Conservation (phyloP, 1,140 invertebrate species). For the Pararge aegeria region DNA sequence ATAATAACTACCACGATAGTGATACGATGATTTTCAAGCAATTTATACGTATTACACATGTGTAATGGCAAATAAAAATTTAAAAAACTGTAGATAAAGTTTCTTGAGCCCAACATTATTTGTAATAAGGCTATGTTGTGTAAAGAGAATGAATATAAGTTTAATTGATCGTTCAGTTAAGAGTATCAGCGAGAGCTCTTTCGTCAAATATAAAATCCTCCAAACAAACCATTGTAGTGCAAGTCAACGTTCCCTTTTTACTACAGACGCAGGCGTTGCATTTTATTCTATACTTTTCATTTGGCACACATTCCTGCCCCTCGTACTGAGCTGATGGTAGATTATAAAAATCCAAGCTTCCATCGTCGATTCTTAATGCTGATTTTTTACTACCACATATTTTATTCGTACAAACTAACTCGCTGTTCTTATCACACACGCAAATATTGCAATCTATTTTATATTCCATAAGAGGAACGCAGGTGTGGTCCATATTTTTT, state of each 20-base stretch:
- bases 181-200: slow-evolving; percentile 15
- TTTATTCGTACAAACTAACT: slow-evolving; percentile 56
- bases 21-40: too few species aligned
- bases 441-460: slow-evolving; percentile 66
- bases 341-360: slow-evolving; percentile 3
- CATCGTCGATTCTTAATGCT: not conserved
- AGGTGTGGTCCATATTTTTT: slow-evolving; percentile 21
- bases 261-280: slow-evolving; percentile 64
- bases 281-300: slow-evolving; percentile 53
- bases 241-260: slow-evolving; percentile 39
- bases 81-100: too few species aligned
- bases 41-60: too few species aligned
- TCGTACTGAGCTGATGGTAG: slow-evolving; percentile 29
- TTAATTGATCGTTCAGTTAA: not conserved
- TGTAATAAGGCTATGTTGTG: too few species aligned
- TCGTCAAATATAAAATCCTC: slow-evolving; percentile 33
- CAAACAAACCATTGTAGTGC: slow-evolving; percentile 56
- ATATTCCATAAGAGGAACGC: slow-evolving; percentile 38
- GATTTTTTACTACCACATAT: slow-evolving; percentile 19
- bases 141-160: not conserved
- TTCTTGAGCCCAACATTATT: too few species aligned
- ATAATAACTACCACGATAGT: too few species aligned
- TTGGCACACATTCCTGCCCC: slow-evolving; percentile 41
- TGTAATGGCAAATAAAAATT: too few species aligned
- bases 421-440: slow-evolving; percentile 42